Evolutionary conservation across 2,797 vertebrate species (phyloP).

Genomic region (Falco concolor): DNA sequence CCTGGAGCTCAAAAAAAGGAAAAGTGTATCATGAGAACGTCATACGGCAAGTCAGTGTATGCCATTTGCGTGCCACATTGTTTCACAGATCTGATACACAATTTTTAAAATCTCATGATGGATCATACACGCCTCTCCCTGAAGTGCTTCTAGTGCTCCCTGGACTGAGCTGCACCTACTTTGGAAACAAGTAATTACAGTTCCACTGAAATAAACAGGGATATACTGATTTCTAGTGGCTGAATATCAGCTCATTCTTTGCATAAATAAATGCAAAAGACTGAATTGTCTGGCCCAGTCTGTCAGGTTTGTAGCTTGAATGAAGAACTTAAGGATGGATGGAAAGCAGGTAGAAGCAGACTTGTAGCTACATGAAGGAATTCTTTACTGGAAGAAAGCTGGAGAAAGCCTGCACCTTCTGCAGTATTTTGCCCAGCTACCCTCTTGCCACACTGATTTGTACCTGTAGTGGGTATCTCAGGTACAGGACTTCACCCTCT

Average conservation of each 20-base stretch:
- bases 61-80: neutral
- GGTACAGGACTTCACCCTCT: neutral
- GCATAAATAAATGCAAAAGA: neutral
- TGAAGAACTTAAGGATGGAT: neutral
- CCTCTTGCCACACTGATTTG: neutral
- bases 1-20: neutral
- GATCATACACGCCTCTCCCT: neutral
- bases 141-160: neutral
- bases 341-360: neutral
- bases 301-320: neutral
- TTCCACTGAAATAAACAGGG: neutral
- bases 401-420: neutral
- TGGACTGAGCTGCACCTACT: neutral
- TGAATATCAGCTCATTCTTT: neutral
- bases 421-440: neutral
- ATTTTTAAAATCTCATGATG: neutral
- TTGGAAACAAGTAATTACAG: neutral
- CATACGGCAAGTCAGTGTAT: neutral
- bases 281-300: neutral
- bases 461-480: neutral
- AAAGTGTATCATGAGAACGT: neutral
- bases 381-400: neutral
- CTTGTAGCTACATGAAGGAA: neutral
- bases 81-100: neutral
- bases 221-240: neutral